Percentiles rank a stretch among this genome's conserved stretches.
Evolutionary conservation across 2,113 vertebrate species (phyloP).

Genomic region (Cnemophilus loriae): DNA sequence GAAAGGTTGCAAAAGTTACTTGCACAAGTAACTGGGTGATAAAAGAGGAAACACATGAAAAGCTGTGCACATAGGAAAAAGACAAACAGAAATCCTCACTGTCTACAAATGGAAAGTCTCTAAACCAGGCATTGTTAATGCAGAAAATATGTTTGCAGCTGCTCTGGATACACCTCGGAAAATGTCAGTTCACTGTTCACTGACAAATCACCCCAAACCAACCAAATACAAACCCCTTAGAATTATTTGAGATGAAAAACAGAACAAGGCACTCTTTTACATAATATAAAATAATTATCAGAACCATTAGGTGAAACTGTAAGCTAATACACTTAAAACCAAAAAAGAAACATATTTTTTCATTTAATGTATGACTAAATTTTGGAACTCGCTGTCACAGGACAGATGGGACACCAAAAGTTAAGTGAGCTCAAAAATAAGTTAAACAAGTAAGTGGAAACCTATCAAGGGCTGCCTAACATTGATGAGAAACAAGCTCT

Average conservation of each 20-base stretch:
- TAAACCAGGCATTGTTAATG: neutral
- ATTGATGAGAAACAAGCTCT: neutral
- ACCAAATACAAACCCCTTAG: accelerated
- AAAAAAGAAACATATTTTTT: neutral
- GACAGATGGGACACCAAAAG: neutral
- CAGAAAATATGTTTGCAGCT: neutral
- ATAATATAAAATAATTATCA: neutral
- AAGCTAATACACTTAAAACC: neutral
- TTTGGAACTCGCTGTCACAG: neutral
- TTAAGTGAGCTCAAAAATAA: neutral
- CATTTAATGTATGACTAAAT: accelerated
- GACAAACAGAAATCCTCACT: neutral
- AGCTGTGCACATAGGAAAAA: neutral
- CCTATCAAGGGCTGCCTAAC: neutral
- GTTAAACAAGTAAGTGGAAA: neutral
- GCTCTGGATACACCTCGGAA: neutral
- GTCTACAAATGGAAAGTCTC: neutral
- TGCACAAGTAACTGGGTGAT: neutral
- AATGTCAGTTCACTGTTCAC: neutral
- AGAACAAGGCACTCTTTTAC: neutral
- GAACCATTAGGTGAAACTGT: neutral
- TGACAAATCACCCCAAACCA: neutral
- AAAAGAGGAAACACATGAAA: neutral
- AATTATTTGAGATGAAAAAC: neutral
- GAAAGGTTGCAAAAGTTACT: neutral